A percentile compares a stretch with the other conserved stretches of the same genome.
These are phyloP conservation scores for Drosophila limbata DNA, from an alignment of 2,888 invertebrate species.

Conservation along the genomic window DNA sequence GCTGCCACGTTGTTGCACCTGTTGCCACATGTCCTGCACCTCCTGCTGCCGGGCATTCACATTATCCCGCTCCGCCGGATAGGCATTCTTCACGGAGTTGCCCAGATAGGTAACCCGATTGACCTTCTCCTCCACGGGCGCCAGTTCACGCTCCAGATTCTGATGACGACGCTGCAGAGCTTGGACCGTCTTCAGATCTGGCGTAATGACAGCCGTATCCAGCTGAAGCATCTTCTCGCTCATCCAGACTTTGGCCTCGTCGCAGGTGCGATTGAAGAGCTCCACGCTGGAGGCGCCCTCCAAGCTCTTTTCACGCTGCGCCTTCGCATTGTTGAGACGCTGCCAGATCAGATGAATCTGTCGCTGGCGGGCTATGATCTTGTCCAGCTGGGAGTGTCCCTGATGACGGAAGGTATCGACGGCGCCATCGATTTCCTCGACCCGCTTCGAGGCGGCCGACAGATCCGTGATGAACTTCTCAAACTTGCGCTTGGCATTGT, in stretches of 20 bases:
- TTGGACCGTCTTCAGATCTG: conserved; percentile 95
- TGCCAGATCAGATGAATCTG: conserved; percentile 97
- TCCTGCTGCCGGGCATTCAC: conserved; percentile 94
- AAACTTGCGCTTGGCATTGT: conserved; percentile 96
- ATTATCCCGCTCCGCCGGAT: conserved; percentile 95
- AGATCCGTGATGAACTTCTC: conserved; percentile 98
- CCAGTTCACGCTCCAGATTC: conserved; percentile 96
- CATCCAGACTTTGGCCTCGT: conserved; percentile 99
- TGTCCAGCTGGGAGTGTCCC: conserved; percentile 94
- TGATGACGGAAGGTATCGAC: conserved; percentile 94
- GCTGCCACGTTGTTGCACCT: conserved; percentile 93
- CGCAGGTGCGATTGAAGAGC: conserved; percentile 97
- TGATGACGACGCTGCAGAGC: conserved; percentile 96
- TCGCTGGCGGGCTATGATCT: conserved; percentile 90
- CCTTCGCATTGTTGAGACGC: conserved; percentile 92
- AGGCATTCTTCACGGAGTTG: conserved; percentile 95
- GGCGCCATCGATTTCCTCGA: conserved; percentile 94
- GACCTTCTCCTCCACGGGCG: conserved; percentile 97
- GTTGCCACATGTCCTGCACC: conserved; percentile 94
- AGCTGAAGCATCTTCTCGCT: conserved; percentile 96
- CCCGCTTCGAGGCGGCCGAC: conserved; percentile 95
- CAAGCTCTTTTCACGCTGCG: conserved; percentile 95
- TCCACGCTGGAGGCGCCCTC: conserved; percentile 98
- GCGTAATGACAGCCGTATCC: conserved; percentile 91
- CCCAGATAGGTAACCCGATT: conserved; percentile 94